Base-by-base conservation (phyloP, 2,113 vertebrate genomes). In the Zingel zingel region DNA sequence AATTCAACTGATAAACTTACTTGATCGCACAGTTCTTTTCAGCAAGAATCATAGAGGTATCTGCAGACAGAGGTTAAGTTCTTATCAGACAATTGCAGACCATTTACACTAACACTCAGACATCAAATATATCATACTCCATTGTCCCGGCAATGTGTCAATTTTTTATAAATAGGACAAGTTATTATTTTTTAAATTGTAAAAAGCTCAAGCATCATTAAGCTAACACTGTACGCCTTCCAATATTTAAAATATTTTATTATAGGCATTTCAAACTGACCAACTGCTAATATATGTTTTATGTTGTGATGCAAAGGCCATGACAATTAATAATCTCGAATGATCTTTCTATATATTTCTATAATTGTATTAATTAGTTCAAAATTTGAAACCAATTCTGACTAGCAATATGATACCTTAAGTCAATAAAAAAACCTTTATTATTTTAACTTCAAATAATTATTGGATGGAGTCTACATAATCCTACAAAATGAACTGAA, bases 41-140 rank as follows among this genome's bases (percentile, higher is more conserved):
- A 23, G 51, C 19, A 7, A 47, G 21, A 70, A 58, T 57, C 1
- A 14, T n/a, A 5, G 94, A 86, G 25, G 50, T 27, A 73, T 91
- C 94, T 95, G 78, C 12, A 85, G 30, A 89, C 23, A 87, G 4
- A 83, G 2, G 18, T 36, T 39, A n/a, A 30, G 14, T 6, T 53
- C 0, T 36, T 21, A 72, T 78, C 18, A 79, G 7, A 79, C 21
- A 18, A 23, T 2, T 21, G 0, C 11, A 0, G 5, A 39, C n/a
- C 3, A 11, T 47, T 69, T 48, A 57, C 4, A 6, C 12, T 4
- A 58, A 45, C 47, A 36, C 14, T 12, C 4, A 0, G 27, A 51
- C 30, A 36, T 16, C 23, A 58, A 66, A 59, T n/a, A 10, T 33
- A 33, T 33, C 33, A 51, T 21, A n/a, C 16, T 59, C 39, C 39